A percentile compares a stretch with the other conserved stretches of the same genome.
Evolutionary conservation across 2,888 invertebrate genomes (phyloP).

Genomic region (Cosmorhoe ocellata): DNA sequence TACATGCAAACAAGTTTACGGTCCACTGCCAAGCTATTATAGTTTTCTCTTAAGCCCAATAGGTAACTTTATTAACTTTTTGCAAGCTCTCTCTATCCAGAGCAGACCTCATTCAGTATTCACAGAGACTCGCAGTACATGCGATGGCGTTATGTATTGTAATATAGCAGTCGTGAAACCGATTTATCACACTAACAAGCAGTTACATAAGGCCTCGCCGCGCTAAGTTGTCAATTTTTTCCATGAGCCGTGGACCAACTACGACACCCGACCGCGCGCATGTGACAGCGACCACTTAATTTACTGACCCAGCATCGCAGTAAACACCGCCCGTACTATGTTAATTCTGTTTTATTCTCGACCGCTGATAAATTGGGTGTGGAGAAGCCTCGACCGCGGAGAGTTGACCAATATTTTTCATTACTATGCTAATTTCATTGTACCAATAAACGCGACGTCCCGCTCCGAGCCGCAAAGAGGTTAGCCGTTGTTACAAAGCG

Average conservation of each 20-base stretch:
- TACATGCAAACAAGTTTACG: too few species aligned
- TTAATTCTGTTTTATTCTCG: constrained; percentile 56
- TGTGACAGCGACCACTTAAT: constrained; percentile 44
- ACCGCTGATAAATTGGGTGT: constrained; percentile 60
- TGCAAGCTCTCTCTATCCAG: too few species aligned
- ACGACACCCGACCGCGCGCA: constrained; percentile 34
- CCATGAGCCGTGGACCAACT: constrained; percentile 23
- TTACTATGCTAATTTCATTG: constrained; percentile 82
- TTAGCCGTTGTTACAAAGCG: constrained; percentile 61
- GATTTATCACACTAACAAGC: constrained; percentile 27
- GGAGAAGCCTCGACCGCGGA: constrained; percentile 46
- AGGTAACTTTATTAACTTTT: too few species aligned
- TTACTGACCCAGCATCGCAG: constrained; percentile 39
- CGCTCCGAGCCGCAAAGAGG: constrained; percentile 67
- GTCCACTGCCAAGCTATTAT: too few species aligned
- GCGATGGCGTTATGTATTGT: constrained; percentile 2
- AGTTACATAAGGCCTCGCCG: constrained; percentile 17
- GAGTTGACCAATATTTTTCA: constrained; percentile 77
- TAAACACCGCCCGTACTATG: constrained; percentile 42
- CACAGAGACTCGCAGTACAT: background rate
- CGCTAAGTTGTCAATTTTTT: constrained; percentile 27
- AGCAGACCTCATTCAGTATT: too few species aligned
- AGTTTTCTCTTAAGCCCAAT: too few species aligned
- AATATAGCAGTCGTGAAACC: constrained; percentile 4
- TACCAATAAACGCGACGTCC: constrained; percentile 72